Conservation (phyloP, 2,113 vertebrate species). For the Boleophthalmus pectinirostris region DNA sequence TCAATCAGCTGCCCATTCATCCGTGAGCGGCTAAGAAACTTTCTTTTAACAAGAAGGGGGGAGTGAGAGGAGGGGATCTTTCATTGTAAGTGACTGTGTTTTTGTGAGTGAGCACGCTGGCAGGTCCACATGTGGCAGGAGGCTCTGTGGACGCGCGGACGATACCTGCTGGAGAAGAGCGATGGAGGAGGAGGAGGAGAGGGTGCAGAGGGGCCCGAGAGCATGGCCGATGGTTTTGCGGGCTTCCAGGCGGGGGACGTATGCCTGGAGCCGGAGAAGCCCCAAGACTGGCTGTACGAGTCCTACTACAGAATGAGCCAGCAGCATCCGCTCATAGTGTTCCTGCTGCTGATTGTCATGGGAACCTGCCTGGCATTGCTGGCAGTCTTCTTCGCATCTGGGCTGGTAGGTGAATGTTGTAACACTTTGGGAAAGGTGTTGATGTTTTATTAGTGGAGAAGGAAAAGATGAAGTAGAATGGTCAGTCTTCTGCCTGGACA, state of each 20-base stretch:
- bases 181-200: constrained; percentile 58
- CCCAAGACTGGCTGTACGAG: constrained; percentile 96
- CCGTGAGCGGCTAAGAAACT: constrained; percentile 45
- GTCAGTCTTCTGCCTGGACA: neutral
- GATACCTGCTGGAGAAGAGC: constrained; percentile 73
- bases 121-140: constrained; percentile 71
- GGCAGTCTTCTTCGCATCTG: constrained; percentile 93
- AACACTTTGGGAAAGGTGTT: neutral
- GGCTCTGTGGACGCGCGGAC: constrained; percentile 72
- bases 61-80: constrained; percentile 5
- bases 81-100: neutral
- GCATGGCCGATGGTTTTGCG: constrained; percentile 50
- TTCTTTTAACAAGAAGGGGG: constrained; percentile 25
- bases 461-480: no score
- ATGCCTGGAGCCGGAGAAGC: constrained; percentile 59
- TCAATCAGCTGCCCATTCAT: constrained; percentile 34
- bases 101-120: constrained; percentile 6
- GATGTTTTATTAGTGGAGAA: neutral
- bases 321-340: constrained; percentile 97
- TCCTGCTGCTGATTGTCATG: constrained; percentile 97
- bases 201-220: constrained; percentile 56
- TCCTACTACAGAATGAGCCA: constrained; percentile 98
- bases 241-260: constrained; percentile 54
- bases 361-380: constrained; percentile 94
- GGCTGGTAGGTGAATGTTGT: constrained; percentile 82